phyloP scores from a whole-genome alignment of 1,140 invertebrate species.

The Drosophila kikkawai region DNA sequence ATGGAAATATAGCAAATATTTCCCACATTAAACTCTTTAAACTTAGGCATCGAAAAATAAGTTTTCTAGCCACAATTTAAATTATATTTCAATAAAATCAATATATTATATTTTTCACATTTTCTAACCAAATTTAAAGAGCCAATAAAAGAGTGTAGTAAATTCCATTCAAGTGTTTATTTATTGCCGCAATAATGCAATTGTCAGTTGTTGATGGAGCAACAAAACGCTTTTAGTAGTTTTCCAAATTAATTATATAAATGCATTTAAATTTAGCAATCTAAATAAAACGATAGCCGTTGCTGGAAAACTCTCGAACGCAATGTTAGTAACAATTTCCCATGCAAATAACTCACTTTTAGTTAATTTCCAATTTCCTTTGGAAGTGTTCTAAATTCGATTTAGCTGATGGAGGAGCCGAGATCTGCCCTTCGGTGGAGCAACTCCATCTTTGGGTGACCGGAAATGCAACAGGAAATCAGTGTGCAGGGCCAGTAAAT shows the following conservation, averaged over 20 bases:
- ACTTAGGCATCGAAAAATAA: too few relatives aligned
- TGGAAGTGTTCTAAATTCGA: constrained; percentile 60
- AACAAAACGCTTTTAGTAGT: background rate
- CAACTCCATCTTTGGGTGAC: constrained; percentile 21
- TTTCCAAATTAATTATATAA: background rate
- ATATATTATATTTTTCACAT: background rate
- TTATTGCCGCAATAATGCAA: constrained; percentile 1
- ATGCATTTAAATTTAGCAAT: constrained; percentile 11
- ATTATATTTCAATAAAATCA: background rate
- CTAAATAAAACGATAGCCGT: background rate
- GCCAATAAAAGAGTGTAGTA: background rate
- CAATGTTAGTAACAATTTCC: constrained; percentile 31
- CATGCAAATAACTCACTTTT: constrained; percentile 47
- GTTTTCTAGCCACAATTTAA: background rate
- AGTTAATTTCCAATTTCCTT: constrained; percentile 67
- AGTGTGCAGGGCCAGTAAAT: constrained; percentile 62
- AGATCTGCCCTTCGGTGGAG: background rate
- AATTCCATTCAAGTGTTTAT: background rate
- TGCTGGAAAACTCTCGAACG: background rate
- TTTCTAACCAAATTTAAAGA: background rate
- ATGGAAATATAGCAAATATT: background rate
- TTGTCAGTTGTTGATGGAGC: background rate
- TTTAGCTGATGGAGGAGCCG: constrained; percentile 34
- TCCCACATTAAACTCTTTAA: background rate
- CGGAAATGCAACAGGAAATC: constrained; percentile 79